Conservation (phyloP, 2,888 invertebrate species). For the Malacosoma neustria region DNA sequence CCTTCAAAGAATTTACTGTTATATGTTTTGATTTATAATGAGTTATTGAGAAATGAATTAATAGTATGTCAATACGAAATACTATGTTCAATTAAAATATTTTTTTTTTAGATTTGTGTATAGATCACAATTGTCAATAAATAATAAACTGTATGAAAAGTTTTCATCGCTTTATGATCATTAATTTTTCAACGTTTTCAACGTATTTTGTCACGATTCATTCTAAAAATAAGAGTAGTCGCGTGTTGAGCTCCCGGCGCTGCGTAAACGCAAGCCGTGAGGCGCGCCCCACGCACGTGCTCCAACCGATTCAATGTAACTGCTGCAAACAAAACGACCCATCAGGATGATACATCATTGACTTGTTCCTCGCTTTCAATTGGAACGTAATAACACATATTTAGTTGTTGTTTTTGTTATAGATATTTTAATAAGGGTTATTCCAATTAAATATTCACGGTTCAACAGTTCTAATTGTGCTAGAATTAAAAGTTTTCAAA, state of each 20-base stretch:
- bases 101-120: too few species aligned
- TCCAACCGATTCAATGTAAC: slow-evolving; percentile 36
- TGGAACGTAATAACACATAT: not conserved
- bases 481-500: slow-evolving; percentile 59
- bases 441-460: too few species aligned
- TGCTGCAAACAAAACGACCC: slow-evolving; percentile 38
- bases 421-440: too few species aligned
- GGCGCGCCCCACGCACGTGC: slow-evolving; percentile 56
- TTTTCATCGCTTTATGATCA: too few species aligned
- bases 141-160: too few species aligned
- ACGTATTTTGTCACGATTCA: slow-evolving; percentile 15
- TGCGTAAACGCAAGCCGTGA: slow-evolving; percentile 32
- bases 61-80: too few species aligned
- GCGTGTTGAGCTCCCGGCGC: slow-evolving; percentile 27
- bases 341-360: slow-evolving; percentile 4
- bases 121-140: too few species aligned
- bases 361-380: not conserved
- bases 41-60: too few species aligned
- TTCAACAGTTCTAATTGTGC: too few species aligned
- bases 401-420: too few species aligned
- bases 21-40: not conserved
- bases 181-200: too few species aligned
- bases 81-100: too few species aligned
- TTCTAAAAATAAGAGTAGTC: slow-evolving; percentile 46
- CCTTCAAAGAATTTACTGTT: not conserved